These are phyloP conservation scores for Drosophila nasuta DNA, from an alignment of 1,140 invertebrate genomes.

Conservation along the genomic window DNA sequence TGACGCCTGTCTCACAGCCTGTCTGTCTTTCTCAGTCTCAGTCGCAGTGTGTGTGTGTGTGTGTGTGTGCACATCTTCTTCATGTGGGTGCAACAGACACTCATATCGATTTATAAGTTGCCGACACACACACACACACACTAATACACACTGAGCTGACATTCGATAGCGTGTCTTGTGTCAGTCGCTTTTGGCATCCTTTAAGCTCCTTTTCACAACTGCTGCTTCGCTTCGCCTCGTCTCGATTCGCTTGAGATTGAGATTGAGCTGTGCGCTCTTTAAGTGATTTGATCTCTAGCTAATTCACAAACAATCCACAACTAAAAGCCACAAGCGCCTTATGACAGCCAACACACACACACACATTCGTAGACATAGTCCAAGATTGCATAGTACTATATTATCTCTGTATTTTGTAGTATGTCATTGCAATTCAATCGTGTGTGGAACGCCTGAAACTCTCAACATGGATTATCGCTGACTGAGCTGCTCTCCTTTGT, in stretches of 20 bases:
- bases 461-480: conserved; percentile 7
- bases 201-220: conserved; percentile 27
- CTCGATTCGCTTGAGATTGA: conserved; percentile 47
- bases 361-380: neutral
- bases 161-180: conserved; percentile 59
- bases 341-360: conserved; percentile 25
- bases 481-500: neutral
- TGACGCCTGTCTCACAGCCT: conserved; percentile 26
- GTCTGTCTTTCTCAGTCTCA: conserved; percentile 1
- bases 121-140: conserved; percentile 38
- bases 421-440: conserved; percentile 18
- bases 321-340: conserved; percentile 45
- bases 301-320: conserved; percentile 65
- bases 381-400: conserved; percentile 15
- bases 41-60: neutral
- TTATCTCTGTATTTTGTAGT: neutral
- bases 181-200: conserved; percentile 45
- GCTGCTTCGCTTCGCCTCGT: neutral
- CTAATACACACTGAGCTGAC: conserved; percentile 30
- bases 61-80: conserved; percentile 20
- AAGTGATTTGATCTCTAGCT: conserved; percentile 74
- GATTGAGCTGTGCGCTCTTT: conserved; percentile 68
- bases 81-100: conserved; percentile 67
- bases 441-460: neutral
- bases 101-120: conserved; percentile 80